Conservation (phyloP, 2,888 invertebrate genomes). For the Toxonevra muliebris region DNA sequence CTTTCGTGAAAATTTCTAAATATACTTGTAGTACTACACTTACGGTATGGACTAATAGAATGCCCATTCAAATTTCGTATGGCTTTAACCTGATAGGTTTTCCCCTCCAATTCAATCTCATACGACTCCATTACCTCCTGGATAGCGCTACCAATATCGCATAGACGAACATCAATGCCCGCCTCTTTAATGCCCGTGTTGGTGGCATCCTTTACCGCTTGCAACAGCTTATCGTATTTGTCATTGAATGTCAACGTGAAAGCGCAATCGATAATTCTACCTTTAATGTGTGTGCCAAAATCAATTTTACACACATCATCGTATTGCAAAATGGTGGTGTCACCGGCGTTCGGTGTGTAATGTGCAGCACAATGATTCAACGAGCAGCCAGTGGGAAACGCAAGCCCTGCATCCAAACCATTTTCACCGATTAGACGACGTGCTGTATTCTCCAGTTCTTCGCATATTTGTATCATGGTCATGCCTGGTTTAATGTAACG, state of each 20-base stretch:
- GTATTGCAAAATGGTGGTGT: slow-evolving; percentile 90
- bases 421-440: slow-evolving; percentile 93
- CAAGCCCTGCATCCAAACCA: slow-evolving; percentile 91
- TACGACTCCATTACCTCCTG: slow-evolving; percentile 99
- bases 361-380: slow-evolving; percentile 99
- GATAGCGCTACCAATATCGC: slow-evolving; percentile 95
- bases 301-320: slow-evolving; percentile 99
- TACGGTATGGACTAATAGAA: slow-evolving; percentile 98
- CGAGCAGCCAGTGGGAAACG: slow-evolving; percentile 99
- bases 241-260: slow-evolving; percentile 97
- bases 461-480: slow-evolving; percentile 99
- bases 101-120: slow-evolving; percentile 96
- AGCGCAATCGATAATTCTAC: slow-evolving; percentile 98
- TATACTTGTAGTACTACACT: slow-evolving; percentile 56
- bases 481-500: slow-evolving; percentile 97
- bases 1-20: not conserved
- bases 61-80: slow-evolving; percentile 99
- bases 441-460: slow-evolving; percentile 92
- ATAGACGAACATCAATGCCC: slow-evolving; percentile 96
- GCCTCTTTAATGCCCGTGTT: slow-evolving; percentile 96
- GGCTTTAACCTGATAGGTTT: slow-evolving; percentile 94
- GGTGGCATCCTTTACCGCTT: slow-evolving; percentile 97
- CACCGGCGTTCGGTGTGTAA: slow-evolving; percentile 99
- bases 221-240: slow-evolving; percentile 91
- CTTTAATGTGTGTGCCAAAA: slow-evolving; percentile 98